These are phyloP conservation scores for Syngnathus acus DNA, from an alignment of 2,797 vertebrate genomes.

Conservation along the genomic window DNA sequence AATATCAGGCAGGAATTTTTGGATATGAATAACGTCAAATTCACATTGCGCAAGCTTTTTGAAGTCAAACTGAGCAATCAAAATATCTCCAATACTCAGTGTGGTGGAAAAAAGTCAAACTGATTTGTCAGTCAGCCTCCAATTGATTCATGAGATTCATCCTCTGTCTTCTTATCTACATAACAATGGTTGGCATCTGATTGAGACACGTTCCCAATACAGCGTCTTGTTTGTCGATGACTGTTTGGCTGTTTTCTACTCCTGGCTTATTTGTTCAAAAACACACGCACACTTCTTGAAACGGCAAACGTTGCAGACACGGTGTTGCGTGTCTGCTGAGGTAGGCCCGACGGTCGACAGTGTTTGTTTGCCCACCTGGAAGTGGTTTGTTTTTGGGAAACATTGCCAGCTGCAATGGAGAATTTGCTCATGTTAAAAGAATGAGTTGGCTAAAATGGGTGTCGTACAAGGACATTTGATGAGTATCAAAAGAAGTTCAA, in stretches of 20 bases:
- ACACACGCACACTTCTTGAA: conserved; percentile 26
- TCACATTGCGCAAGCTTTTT: too few species aligned
- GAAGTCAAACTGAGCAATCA: too few species aligned
- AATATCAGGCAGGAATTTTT: too few species aligned
- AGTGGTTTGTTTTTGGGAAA: conserved; percentile 53
- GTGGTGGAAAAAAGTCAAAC: too few species aligned
- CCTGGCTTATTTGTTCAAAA: conserved; percentile 47
- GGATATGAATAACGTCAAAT: too few species aligned
- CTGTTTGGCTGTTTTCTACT: conserved; percentile 42
- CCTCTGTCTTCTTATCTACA: too few species aligned
- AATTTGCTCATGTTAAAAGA: conserved; percentile 24
- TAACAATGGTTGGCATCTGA: too few species aligned
- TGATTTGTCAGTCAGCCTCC: conserved; percentile 43
- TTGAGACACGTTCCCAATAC: conserved; percentile 20
- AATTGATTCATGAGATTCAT: conserved; percentile 16
- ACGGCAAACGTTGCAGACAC: conserved; percentile 16
- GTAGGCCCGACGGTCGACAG: conserved; percentile 22
- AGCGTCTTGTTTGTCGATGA: conserved; percentile 40
- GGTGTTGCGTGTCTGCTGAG: conserved; percentile 7
- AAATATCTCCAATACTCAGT: too few species aligned
- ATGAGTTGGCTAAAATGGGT: not conserved
- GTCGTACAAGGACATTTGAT: not conserved
- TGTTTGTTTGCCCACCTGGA: conserved; percentile 72
- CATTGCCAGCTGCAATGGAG: conserved; percentile 22
- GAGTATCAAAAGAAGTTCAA: not conserved